These are phyloP conservation scores for Notolepis coatsorum DNA, from an alignment of 2,797 vertebrate species.

Conservation along the genomic window DNA sequence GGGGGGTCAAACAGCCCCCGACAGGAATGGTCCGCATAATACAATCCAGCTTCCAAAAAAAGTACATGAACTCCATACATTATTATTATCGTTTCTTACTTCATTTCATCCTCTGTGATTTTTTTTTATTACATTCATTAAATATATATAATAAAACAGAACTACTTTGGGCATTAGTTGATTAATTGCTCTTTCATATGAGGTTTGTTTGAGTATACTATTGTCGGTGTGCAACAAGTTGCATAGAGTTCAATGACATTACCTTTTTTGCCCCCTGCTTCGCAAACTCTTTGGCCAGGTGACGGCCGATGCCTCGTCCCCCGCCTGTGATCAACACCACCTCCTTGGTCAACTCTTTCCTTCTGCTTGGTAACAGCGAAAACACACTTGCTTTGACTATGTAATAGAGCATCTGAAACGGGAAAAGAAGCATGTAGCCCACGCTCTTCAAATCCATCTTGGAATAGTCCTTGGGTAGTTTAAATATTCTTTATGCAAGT, in stretches of 20 bases:
- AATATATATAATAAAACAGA: too few species aligned
- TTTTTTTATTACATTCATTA: too few species aligned
- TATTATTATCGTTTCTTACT: too few species aligned
- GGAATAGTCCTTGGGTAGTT: too few species aligned
- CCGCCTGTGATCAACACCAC: slow-evolving; percentile 95
- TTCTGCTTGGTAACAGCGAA: slow-evolving; percentile 82
- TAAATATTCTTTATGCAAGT: slow-evolving; percentile 26
- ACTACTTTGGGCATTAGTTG: too few species aligned
- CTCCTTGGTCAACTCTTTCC: slow-evolving; percentile 88
- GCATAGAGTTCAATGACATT: slow-evolving; percentile 32
- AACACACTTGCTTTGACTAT: slow-evolving; percentile 81
- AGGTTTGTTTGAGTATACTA: too few species aligned
- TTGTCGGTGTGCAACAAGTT: slow-evolving; percentile 48
- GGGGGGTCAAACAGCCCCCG: background rate
- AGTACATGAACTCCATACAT: too few species aligned
- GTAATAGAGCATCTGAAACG: slow-evolving; percentile 85
- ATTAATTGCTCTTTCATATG: too few species aligned
- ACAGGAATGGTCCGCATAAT: background rate
- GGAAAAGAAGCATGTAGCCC: slow-evolving; percentile 87
- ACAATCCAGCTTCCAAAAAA: too few species aligned
- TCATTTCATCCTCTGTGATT: too few species aligned
- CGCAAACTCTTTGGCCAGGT: slow-evolving; percentile 93
- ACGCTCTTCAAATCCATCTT: slow-evolving; percentile 89
- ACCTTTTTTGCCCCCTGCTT: slow-evolving; percentile 93
- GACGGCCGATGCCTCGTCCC: slow-evolving; percentile 95